A percentile compares a stretch with the other conserved stretches of the same genome.
Evolutionary conservation across 2,797 vertebrate species (phyloP).

Genomic region (Pangasius macronema): DNA sequence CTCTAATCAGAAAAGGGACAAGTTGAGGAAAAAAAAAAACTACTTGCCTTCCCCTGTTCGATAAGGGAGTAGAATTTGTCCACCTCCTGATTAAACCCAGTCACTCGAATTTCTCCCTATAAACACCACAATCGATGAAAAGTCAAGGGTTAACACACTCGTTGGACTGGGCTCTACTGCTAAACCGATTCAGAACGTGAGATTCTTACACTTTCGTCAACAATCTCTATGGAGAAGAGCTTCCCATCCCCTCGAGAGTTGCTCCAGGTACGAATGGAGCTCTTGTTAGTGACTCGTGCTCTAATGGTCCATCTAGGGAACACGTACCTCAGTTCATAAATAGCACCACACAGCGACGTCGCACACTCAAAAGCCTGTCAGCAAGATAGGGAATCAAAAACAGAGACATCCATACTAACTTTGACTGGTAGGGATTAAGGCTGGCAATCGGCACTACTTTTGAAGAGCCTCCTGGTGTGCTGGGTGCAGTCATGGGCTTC

Average conservation of each 20-base stretch:
- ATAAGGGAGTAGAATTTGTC: constrained; percentile 92
- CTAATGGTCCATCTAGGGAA: constrained; percentile 91
- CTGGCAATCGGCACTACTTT: constrained; percentile 94
- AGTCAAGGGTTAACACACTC: not conserved
- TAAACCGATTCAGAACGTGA: not conserved
- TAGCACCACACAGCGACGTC: not conserved
- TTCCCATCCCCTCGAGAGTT: constrained; percentile 96
- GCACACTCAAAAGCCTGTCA: not conserved
- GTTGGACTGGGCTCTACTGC: not conserved
- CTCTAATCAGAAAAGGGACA: not conserved
- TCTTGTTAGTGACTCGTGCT: constrained; percentile 94
- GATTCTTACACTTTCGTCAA: constrained; percentile 92
- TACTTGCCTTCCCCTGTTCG: constrained; percentile 91
- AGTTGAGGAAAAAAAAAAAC: constrained; percentile 12
- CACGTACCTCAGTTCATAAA: constrained; percentile 1
- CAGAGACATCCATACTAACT: constrained; percentile 79
- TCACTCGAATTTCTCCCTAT: constrained; percentile 95
- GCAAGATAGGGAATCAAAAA: not conserved
- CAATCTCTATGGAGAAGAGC: constrained; percentile 94
- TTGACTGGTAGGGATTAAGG: constrained; percentile 96
- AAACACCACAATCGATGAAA: constrained; percentile 49
- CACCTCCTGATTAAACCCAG: constrained; percentile 94
- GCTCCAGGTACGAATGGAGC: constrained; percentile 92
- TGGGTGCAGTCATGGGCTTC: constrained; percentile 66
- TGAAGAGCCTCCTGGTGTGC: constrained; percentile 80